Percentiles rank a stretch among this genome's conserved stretches.
Conservation (phyloP, 64 coral and sea anemone genomes). For the Porites australiensis region DNA sequence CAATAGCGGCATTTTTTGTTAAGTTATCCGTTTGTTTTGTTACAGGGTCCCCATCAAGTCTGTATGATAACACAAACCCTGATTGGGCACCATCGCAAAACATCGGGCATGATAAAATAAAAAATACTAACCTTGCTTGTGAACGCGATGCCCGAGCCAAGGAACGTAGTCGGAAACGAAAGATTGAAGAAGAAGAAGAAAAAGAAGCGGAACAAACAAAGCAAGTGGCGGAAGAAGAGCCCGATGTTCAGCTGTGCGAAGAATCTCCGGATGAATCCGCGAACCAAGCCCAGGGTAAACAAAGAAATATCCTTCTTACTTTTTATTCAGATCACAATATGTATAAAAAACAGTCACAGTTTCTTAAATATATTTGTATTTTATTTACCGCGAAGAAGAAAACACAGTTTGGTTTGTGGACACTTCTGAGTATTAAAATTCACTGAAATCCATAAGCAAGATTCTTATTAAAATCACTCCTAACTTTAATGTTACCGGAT, state of each 20-base stretch:
- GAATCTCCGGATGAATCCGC: background rate
- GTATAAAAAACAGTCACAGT: too few species aligned
- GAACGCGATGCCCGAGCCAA: background rate
- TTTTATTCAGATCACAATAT: background rate
- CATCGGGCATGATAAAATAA: conserved; percentile 60
- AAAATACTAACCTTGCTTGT: background rate
- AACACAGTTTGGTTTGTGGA: too few species aligned
- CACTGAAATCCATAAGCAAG: too few species aligned
- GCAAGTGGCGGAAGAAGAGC: background rate
- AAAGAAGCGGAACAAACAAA: background rate
- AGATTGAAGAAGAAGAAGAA: conserved; percentile 15
- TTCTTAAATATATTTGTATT: too few species aligned
- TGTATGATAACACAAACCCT: conserved; percentile 39
- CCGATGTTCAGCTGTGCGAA: conserved; percentile 7
- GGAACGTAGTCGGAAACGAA: conserved; percentile 21
- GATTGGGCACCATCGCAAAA: conserved; percentile 59
- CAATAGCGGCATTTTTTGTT: background rate
- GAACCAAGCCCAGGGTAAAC: background rate
- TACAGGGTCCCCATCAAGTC: conserved; percentile 41
- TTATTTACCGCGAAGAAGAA: too few species aligned
- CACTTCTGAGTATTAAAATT: too few species aligned
- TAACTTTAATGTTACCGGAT: too few species aligned
- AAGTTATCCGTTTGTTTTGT: background rate
- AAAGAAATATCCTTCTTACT: background rate
- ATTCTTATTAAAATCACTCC: too few species aligned